These are phyloP conservation scores for Latrodectus elegans DNA, from an alignment of 2,888 invertebrate species.

Conservation along the genomic window DNA sequence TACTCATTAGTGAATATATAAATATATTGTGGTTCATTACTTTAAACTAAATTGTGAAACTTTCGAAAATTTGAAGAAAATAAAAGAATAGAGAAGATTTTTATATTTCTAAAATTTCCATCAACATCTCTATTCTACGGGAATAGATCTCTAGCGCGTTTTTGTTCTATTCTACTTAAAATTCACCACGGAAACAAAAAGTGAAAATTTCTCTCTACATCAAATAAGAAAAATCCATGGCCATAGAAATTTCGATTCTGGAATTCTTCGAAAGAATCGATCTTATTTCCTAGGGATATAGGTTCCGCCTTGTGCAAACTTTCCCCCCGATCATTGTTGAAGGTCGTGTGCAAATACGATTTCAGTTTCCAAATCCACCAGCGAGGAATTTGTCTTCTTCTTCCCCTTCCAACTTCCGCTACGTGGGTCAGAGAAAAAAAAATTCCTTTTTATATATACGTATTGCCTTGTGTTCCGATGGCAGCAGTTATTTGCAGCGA, in stretches of 20 bases:
- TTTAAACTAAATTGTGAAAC: too few species aligned
- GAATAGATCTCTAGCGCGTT: neutral
- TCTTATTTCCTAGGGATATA: conserved; percentile 5
- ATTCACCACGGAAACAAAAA: conserved; percentile 5
- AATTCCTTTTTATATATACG: neutral
- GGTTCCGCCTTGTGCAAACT: conserved; percentile 1
- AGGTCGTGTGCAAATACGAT: conserved; percentile 5
- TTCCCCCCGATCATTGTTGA: neutral
- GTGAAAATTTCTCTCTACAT: conserved; percentile 3
- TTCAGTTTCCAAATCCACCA: conserved; percentile 1
- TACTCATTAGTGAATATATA: too few species aligned
- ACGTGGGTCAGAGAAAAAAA: neutral
- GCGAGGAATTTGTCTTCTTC: conserved; percentile 5
- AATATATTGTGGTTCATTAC: too few species aligned
- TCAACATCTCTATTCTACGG: neutral
- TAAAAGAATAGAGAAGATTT: neutral
- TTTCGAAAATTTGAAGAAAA: too few species aligned
- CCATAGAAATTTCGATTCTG: neutral
- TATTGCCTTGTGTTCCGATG: neutral
- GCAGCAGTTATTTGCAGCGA: conserved; percentile 5
- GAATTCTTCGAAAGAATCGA: neutral
- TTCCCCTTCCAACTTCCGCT: neutral
- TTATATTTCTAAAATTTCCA: neutral
- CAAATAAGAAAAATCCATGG: neutral
- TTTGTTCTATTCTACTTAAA: neutral